phyloP scores from a whole-genome alignment of 2,888 invertebrate species.

The Drosophila mettleri region DNA sequence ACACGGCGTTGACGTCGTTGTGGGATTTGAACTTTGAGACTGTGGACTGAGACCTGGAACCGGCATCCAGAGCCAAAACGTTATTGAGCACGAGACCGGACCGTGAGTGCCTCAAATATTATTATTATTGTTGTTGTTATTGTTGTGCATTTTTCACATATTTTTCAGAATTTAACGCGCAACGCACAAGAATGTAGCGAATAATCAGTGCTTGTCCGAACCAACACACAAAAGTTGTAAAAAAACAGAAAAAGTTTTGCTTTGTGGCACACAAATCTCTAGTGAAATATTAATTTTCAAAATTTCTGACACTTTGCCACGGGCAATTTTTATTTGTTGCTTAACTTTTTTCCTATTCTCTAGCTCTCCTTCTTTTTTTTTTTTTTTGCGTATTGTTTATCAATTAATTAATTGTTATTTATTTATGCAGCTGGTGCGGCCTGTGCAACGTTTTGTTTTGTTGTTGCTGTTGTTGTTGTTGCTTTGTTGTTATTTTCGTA shows the following conservation, averaged over 20 bases:
- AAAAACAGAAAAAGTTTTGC: constrained; percentile 50
- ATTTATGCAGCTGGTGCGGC: constrained; percentile 46
- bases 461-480: constrained; percentile 12
- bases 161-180: constrained; percentile 75
- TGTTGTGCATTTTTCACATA: constrained; percentile 65
- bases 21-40: constrained; percentile 49
- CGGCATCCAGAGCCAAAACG: constrained; percentile 6
- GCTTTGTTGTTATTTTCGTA: constrained; percentile 19
- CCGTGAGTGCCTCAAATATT: constrained; percentile 29
- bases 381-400: constrained; percentile 34
- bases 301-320: constrained; percentile 73
- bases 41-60: constrained; percentile 14
- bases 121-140: constrained; percentile 34
- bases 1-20: constrained; percentile 21
- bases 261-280: constrained; percentile 67
- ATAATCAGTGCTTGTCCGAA: constrained; percentile 21
- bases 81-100: constrained; percentile 29
- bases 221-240: constrained; percentile 31
- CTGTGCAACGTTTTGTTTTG: constrained; percentile 12
- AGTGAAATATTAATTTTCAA: constrained; percentile 77
- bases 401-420: constrained; percentile 51
- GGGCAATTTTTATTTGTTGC: constrained; percentile 12
- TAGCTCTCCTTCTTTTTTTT: constrained; percentile 29
- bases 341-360: constrained; percentile 32
- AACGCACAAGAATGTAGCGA: constrained; percentile 23